Percentiles rank a stretch among this genome's conserved stretches.
phyloP scores from a whole-genome alignment of 92 coral and sea anemone genomes.

The Anthopleura xanthogrammica region DNA sequence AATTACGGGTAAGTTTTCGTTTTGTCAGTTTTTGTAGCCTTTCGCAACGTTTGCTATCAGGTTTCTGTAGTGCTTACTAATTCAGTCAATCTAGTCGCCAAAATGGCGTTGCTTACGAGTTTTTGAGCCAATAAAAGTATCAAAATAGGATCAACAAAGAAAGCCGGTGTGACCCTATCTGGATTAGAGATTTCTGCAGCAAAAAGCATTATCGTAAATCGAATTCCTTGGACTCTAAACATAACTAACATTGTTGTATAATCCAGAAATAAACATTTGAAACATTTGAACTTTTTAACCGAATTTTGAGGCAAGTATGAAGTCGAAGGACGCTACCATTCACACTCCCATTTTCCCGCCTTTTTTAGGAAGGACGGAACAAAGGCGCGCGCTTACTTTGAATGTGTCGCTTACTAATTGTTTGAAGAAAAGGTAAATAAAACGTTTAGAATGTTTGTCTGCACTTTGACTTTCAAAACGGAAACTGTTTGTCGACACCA shows the following conservation, averaged over 20 bases:
- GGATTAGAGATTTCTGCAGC: slow-evolving; percentile 11
- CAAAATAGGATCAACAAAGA: background rate
- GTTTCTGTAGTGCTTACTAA: background rate
- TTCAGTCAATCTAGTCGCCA: background rate
- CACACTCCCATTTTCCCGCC: background rate
- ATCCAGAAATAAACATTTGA: background rate
- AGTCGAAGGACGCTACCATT: background rate
- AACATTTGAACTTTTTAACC: background rate
- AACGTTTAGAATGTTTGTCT: slow-evolving; percentile 21
- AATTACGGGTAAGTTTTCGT: background rate
- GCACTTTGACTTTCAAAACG: slow-evolving; percentile 23
- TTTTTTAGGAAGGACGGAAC: background rate
- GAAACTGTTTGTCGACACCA: slow-evolving; percentile 16
- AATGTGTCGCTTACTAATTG: background rate
- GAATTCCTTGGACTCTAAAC: background rate
- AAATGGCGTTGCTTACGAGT: background rate
- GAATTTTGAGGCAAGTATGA: background rate
- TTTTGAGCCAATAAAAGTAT: slow-evolving; percentile 3
- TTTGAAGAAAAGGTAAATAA: slow-evolving; percentile 4
- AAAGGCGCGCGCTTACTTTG: background rate
- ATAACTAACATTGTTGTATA: background rate
- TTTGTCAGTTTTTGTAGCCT: background rate
- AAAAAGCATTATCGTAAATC: slow-evolving; percentile 9
- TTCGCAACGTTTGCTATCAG: background rate
- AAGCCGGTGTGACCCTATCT: slow-evolving; percentile 5